Evolutionary conservation across 1,140 invertebrate genomes (phyloP).

Genomic region (Listronotus bonariensis): DNA sequence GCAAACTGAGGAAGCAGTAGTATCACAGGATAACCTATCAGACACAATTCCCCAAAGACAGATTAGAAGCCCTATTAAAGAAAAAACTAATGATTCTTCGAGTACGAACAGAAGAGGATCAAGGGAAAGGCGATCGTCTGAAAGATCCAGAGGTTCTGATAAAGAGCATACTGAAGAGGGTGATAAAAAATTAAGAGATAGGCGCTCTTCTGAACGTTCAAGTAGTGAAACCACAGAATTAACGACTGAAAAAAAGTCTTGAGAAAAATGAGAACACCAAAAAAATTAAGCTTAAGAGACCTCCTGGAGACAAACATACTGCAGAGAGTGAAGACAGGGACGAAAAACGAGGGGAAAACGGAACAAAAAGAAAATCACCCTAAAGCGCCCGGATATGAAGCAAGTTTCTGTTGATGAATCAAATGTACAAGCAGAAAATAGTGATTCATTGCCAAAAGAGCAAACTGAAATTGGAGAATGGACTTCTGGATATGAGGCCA

Average conservation of each 20-base stretch:
- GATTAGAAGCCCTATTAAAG: constrained; percentile 1
- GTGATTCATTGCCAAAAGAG: background rate
- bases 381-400: constrained; percentile 21
- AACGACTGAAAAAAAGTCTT: background rate
- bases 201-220: too few species aligned
- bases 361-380: constrained; percentile 14
- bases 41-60: background rate
- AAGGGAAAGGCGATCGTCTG: background rate
- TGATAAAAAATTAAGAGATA: constrained; percentile 4
- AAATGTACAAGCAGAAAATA: constrained; percentile 1
- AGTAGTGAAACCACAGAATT: background rate
- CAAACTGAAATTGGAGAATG: constrained; percentile 1
- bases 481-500: constrained; percentile 17
- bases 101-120: background rate
- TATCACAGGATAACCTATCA: constrained; percentile 1
- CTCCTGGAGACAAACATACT: constrained; percentile 12
- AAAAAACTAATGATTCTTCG: constrained; percentile 6
- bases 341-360: constrained; percentile 6
- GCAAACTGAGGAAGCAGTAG: constrained; percentile 15
- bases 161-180: constrained; percentile 1
- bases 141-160: constrained; percentile 1
- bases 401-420: constrained; percentile 18
- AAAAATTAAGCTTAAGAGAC: constrained; percentile 13
- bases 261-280: background rate
- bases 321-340: constrained; percentile 17